Conservation (phyloP, 37 sponge, comb jelly and placozoan species). For the Agelas oroides region DNA sequence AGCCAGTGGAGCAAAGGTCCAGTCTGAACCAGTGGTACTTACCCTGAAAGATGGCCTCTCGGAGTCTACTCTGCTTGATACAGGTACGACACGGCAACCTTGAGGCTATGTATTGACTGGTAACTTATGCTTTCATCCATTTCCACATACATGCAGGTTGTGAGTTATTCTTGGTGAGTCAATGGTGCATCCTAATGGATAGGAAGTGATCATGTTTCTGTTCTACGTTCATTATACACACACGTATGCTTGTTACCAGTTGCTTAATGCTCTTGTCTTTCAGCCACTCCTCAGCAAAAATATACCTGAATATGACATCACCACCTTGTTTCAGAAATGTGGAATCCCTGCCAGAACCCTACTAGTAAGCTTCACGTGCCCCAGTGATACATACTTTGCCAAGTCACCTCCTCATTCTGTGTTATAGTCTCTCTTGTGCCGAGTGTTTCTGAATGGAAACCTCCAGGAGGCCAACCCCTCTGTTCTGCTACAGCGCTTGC, state of each 20-base stretch:
- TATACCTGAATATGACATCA: neutral
- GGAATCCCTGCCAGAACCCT: slow-evolving; percentile 2
- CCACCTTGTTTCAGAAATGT: neutral
- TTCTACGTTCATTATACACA: too few relatives aligned
- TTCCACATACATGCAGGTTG: slow-evolving; percentile 28
- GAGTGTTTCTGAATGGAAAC: slow-evolving; percentile 25
- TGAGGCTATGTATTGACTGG: neutral
- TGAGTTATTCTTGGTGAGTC: slow-evolving; percentile 38
- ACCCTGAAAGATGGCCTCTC: slow-evolving; percentile 1
- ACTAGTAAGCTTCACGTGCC: slow-evolving; percentile 47
- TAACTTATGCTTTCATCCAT: too few relatives aligned
- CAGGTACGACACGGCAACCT: neutral
- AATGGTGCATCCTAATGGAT: too few relatives aligned
- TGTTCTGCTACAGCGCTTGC: slow-evolving; percentile 15
- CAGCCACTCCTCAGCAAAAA: slow-evolving; percentile 17
- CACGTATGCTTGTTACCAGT: too few relatives aligned
- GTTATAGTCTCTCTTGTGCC: slow-evolving; percentile 14
- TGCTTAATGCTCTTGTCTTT: too few relatives aligned
- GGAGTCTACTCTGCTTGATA: slow-evolving; percentile 11
- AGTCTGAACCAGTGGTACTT: neutral
- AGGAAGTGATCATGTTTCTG: too few relatives aligned
- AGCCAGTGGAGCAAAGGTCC: too few relatives aligned
- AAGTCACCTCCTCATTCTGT: too few relatives aligned
- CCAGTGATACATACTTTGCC: neutral
- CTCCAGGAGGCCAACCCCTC: neutral